These are phyloP conservation scores for Symphodus melops DNA, from an alignment of 2,113 vertebrate species.

Conservation along the genomic window DNA sequence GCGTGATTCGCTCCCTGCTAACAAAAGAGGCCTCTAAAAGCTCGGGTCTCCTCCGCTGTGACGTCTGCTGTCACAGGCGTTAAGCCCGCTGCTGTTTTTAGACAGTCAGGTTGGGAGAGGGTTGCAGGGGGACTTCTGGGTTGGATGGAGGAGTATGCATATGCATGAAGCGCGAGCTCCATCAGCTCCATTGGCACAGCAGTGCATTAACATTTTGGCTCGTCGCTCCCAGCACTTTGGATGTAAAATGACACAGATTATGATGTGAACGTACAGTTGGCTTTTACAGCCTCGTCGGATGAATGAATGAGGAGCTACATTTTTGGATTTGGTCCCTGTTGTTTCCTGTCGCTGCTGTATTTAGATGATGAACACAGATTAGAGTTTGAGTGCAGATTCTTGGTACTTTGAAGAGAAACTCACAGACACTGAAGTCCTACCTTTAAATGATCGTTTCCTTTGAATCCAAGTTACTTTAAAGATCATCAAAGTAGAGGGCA, in stretches of 20 bases:
- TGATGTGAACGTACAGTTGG: slow-evolving; percentile 41
- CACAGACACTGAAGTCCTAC: not conserved
- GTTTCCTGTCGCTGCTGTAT: slow-evolving; percentile 4
- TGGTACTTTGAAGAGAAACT: slow-evolving; percentile 6
- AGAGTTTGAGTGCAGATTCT: slow-evolving; percentile 12
- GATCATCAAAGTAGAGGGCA: not conserved
- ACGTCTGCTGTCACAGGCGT: slow-evolving; percentile 60
- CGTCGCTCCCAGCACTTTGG: slow-evolving; percentile 47
- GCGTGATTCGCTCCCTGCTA: slow-evolving; percentile 61
- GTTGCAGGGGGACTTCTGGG: slow-evolving; percentile 61
- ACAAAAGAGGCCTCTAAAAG: slow-evolving; percentile 77
- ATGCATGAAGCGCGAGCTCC: slow-evolving; percentile 62
- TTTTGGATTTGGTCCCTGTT: slow-evolving; percentile 30
- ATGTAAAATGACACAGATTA: slow-evolving; percentile 56
- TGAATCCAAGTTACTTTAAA: not conserved
- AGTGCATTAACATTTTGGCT: slow-evolving; percentile 70
- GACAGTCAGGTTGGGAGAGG: slow-evolving; percentile 62
- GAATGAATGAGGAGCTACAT: slow-evolving; percentile 50
- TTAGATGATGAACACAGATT: slow-evolving; percentile 10
- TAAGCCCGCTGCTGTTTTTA: slow-evolving; percentile 73
- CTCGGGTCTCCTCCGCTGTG: slow-evolving; percentile 54
- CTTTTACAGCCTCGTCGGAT: slow-evolving; percentile 54
- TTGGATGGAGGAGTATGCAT: slow-evolving; percentile 65
- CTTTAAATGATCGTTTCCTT: not conserved
- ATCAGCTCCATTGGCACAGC: slow-evolving; percentile 54